These are phyloP conservation scores for Australoheros facetus DNA, from an alignment of 2,797 vertebrate species.

Conservation along the genomic window DNA sequence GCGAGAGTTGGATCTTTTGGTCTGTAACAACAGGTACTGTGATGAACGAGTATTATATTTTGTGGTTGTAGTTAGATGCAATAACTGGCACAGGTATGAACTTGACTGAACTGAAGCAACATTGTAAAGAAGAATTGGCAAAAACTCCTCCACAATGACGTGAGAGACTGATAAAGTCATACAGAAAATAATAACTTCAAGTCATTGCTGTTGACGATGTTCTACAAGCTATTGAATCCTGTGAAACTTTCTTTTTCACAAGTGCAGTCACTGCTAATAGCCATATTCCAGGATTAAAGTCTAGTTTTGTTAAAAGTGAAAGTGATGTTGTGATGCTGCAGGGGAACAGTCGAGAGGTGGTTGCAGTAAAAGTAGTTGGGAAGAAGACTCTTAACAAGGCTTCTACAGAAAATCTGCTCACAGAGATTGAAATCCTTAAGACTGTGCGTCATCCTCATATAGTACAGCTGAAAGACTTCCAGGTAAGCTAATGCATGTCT, in stretches of 20 bases:
- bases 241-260: neutral
- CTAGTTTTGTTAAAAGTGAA: neutral
- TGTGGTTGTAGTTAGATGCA: too few species aligned
- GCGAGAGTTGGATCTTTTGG: too few species aligned
- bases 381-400: slow-evolving; percentile 93
- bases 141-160: neutral
- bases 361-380: slow-evolving; percentile 93
- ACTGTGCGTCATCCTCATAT: slow-evolving; percentile 92
- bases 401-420: slow-evolving; percentile 94
- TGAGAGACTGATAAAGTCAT: neutral
- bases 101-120: neutral
- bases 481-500: slow-evolving; percentile 71
- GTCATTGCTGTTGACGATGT: neutral
- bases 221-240: neutral
- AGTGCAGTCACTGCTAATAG: too few species aligned
- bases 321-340: slow-evolving; percentile 53
- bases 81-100: too few species aligned
- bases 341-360: slow-evolving; percentile 90
- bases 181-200: accelerated
- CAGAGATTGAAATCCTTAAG: slow-evolving; percentile 96
- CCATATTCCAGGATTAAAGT: too few species aligned
- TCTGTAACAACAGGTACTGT: too few species aligned
- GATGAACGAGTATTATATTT: too few species aligned
- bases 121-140: neutral
- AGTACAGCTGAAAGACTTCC: slow-evolving; percentile 96